Percentiles rank a stretch among this genome's conserved stretches.
Evolutionary conservation across 2,888 invertebrate genomes (phyloP).

Genomic region (Latheticus oryzae): DNA sequence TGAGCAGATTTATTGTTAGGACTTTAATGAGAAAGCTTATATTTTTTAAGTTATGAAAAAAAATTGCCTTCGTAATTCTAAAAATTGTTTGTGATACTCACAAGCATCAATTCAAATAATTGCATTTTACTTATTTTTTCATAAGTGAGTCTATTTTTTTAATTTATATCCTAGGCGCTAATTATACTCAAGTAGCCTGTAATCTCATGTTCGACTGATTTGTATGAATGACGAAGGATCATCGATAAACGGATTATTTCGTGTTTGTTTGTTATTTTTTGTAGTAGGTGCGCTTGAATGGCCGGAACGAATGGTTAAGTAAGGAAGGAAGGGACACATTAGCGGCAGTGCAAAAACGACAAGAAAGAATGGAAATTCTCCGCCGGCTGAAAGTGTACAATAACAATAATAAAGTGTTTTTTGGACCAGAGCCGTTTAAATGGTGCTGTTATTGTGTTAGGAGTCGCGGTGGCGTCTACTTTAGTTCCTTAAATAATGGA

Average conservation of each 20-base stretch:
- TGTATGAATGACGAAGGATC: conserved; percentile 21
- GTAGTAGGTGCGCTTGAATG: conserved; percentile 32
- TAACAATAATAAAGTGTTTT: conserved; percentile 52
- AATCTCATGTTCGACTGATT: conserved; percentile 1
- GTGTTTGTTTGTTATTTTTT: conserved; percentile 25
- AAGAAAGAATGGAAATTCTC: conserved; percentile 42
- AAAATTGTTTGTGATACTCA: too few relatives aligned
- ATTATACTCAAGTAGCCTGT: too few relatives aligned
- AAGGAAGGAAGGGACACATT: conserved; percentile 42
- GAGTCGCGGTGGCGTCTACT: conserved; percentile 57
- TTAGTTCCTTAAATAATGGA: conserved; percentile 46
- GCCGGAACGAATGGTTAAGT: conserved; percentile 41
- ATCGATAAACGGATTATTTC: conserved; percentile 29
- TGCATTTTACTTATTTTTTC: too few relatives aligned
- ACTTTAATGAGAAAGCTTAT: too few relatives aligned
- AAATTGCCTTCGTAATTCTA: too few relatives aligned
- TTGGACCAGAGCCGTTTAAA: conserved; percentile 32
- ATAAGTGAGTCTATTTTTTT: too few relatives aligned
- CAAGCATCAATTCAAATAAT: too few relatives aligned
- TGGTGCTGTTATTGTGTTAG: conserved; percentile 43
- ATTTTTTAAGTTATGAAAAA: too few relatives aligned
- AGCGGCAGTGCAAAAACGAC: conserved; percentile 42
- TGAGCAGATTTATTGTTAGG: too few relatives aligned
- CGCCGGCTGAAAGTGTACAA: conserved; percentile 47
- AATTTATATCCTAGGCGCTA: too few relatives aligned